Base-by-base conservation (phyloP, 64 coral and sea anemone species). In the Pocillopora damicornis region DNA sequence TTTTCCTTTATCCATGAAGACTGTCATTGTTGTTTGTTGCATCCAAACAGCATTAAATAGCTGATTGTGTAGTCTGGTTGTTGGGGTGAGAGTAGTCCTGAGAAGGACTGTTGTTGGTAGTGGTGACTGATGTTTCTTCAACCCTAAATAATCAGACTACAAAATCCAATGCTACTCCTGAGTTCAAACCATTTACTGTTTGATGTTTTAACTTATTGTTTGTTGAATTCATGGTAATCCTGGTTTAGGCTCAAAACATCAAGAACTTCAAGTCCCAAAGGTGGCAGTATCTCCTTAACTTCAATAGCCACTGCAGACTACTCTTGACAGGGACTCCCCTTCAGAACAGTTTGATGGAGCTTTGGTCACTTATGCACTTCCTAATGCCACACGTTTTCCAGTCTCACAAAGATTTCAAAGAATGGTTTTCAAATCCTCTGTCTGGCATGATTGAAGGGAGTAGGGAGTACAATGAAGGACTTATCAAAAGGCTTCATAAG, bases 391-490 rank as follows among this genome's bases (percentile, higher is more conserved):
- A 99, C 73, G 89, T 99, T 36, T 99, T 99, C 68, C 93, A 99
- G 74, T 99, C 97, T 22, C 97, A 99, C 36, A 99, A 99, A 45
- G 97, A 99, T 59, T 99, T 99, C 83, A 94, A 99, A 57, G 93
- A 99, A 35, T 99, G 97, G 97, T 99, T 99, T 76, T 95, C 97
- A 13, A 99, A 99, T 65, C 97, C 93, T 59, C 86, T 99, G 0
- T 92, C 97, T 58, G 97, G 97, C 14, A 99, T 99, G 97, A 99
- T 99, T 77, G 97, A 99, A 88, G 97, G 97, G 9, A 99, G 97
- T 61, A 94, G 94, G 67, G 97, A 99, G 63, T 99, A 99, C 60
- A 99, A 95, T 81, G 97, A 99, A 56, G 95, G 91, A 76, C 90
- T 99, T 5, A 80, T 99, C 62, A 99, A 99, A 82, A 89, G 97